These are phyloP conservation scores for Channallabes apus DNA, from an alignment of 2,797 vertebrate genomes.

Conservation along the genomic window DNA sequence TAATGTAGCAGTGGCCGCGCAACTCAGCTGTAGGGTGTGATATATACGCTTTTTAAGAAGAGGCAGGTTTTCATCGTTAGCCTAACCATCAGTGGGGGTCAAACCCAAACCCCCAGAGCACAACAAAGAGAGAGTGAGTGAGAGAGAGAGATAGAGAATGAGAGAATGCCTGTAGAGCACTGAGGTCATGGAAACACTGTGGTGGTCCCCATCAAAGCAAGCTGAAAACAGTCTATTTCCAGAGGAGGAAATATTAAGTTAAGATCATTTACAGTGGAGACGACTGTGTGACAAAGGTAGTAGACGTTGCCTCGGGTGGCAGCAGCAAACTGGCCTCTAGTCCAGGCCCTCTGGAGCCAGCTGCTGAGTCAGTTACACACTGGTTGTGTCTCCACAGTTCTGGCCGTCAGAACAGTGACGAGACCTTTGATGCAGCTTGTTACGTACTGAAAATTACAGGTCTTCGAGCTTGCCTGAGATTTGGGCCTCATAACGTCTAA, in stretches of 20 bases:
- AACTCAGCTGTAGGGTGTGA: conserved; percentile 75
- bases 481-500: conserved; percentile 59
- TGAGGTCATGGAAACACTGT: conserved; percentile 67
- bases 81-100: conserved; percentile 65
- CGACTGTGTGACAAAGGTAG: conserved; percentile 50
- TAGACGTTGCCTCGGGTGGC: conserved; percentile 21
- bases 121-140: conserved; percentile 37
- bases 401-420: conserved; percentile 38
- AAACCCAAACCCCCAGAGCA: conserved; percentile 39
- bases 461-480: conserved; percentile 61
- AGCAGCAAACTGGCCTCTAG: conserved; percentile 11
- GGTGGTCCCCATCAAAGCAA: conserved; percentile 68
- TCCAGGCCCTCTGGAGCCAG: conserved; percentile 49
- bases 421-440: conserved; percentile 64
- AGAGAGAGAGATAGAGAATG: conserved; percentile 13
- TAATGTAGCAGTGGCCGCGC: conserved; percentile 62
- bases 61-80: conserved; percentile 76
- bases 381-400: conserved; percentile 27
- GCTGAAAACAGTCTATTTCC: conserved; percentile 73
- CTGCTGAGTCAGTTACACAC: conserved; percentile 5
- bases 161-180: conserved; percentile 32
- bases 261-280: conserved; percentile 62
- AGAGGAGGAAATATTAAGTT: conserved; percentile 69
- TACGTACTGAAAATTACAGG: conserved; percentile 63
- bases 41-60: conserved; percentile 72